Percentiles rank a stretch among this genome's conserved stretches.
Conservation (phyloP, 2,113 vertebrate genomes). For the Hyaena hyaena region DNA sequence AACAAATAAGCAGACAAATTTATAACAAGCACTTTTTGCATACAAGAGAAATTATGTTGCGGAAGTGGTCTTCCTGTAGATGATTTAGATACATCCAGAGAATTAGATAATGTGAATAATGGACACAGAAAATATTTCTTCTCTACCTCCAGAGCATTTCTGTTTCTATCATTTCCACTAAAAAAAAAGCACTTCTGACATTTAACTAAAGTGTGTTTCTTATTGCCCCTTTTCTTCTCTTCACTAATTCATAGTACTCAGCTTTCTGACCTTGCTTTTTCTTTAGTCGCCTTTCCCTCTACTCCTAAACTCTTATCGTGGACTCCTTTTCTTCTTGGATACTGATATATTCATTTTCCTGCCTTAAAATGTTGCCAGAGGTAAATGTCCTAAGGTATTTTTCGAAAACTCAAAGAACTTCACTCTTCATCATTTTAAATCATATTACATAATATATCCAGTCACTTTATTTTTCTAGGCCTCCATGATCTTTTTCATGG, state of each 20-base stretch:
- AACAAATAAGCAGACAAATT: constrained; percentile 52
- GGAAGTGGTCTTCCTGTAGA: not conserved
- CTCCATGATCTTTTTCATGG: not conserved
- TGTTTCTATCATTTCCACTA: constrained; percentile 40
- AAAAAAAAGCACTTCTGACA: not conserved
- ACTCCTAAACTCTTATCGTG: not conserved
- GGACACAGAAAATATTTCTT: constrained; percentile 44
- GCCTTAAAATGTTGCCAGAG: not conserved
- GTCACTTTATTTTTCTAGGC: not conserved
- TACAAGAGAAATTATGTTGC: constrained; percentile 34
- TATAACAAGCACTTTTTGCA: constrained; percentile 5
- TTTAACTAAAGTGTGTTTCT: not conserved
- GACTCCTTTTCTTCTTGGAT: not conserved
- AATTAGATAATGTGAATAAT: constrained; percentile 49
- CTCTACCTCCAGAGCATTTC: not conserved
- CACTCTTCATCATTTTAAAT: not conserved
- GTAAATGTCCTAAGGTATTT: not conserved
- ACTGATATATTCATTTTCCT: not conserved
- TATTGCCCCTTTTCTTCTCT: not conserved
- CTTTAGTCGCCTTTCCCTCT: not conserved
- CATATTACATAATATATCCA: not conserved
- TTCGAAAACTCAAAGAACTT: constrained; percentile 10
- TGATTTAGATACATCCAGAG: constrained; percentile 46
- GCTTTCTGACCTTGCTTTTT: not conserved
- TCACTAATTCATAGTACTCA: not conserved